Base-by-base conservation (phyloP, 2,888 invertebrate genomes). In the Amorpha juglandis region DNA sequence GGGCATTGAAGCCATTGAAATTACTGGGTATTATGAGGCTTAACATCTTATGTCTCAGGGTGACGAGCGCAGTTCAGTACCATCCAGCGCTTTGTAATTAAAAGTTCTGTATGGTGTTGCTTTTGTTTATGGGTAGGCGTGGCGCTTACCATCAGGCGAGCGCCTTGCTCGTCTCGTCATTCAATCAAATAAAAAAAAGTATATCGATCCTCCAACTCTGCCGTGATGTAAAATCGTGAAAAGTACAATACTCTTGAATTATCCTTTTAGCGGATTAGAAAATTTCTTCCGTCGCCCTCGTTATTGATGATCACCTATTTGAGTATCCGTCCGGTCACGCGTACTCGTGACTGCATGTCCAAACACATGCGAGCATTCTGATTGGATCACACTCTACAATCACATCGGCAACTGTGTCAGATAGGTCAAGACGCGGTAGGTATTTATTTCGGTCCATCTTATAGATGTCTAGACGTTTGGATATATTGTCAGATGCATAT, bases 321-420 rank as follows among this genome's bases (percentile, higher is more conserved):
- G 42, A 35, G 58, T 58, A 58, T 58, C 58, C 58, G 42, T 38
- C 58, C 42, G 42, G 58, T 58, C 42, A 58, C 38, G 58, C 42
- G 42, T 55, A 53, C n/a, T 8, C 16, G 35, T 55, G 58, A 42
- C 38, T 58, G 58, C 38, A 58, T 16, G 42, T 58, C 42, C 12
- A 27, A 58, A 58, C 38, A 42, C 58, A 58, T 11, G 42, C 38
- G 19, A 38, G 58, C 19, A 19, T 11, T 35, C 19, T 58, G 58
- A 58, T 58, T 58, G 58, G 58, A 42, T 58, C 58, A 19, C 58
- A 58, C 38, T 19, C 58, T 16, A 58, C 58, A 42, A 58, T 58
- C 19, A 35, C 55, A 35, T 55, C 53, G 19, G 19, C 58, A 42
- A 35, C 35, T 58, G 58, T 58, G 58, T 38, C 58, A 58, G 58